These are phyloP conservation scores for Zaprionus camerounensis DNA, from an alignment of 1,140 invertebrate genomes.

Conservation along the genomic window DNA sequence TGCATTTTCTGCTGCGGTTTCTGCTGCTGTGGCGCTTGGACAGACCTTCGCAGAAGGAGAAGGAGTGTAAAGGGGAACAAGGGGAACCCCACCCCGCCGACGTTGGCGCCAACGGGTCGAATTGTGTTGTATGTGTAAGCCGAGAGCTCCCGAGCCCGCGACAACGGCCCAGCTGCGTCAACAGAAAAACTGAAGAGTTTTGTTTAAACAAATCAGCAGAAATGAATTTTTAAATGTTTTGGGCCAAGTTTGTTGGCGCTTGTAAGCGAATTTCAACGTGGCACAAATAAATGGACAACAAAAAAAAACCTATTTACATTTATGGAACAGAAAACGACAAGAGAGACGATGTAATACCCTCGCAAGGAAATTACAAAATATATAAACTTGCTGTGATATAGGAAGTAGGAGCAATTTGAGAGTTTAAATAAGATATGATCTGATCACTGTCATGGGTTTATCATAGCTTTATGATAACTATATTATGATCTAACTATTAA, in stretches of 20 bases:
- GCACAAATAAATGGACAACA: slow-evolving; percentile 11
- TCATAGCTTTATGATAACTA: too few species aligned
- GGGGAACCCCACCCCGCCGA: slow-evolving; percentile 9
- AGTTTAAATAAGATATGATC: too few species aligned
- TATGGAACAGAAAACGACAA: neutral
- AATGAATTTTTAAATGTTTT: slow-evolving; percentile 58
- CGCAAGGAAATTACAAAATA: neutral
- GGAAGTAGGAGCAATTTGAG: neutral
- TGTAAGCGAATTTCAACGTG: slow-evolving; percentile 62
- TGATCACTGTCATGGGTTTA: too few species aligned
- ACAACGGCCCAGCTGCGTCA: slow-evolving; percentile 64
- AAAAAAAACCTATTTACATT: slow-evolving; percentile 50
- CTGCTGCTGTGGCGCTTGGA: slow-evolving; percentile 25
- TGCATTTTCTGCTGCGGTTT: slow-evolving; percentile 21
- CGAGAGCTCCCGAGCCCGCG: slow-evolving; percentile 47
- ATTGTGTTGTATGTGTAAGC: slow-evolving; percentile 50
- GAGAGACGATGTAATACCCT: neutral
- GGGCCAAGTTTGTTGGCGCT: slow-evolving; percentile 69
- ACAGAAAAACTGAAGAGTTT: slow-evolving; percentile 55
- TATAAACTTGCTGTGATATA: neutral
- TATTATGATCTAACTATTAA: too few species aligned
- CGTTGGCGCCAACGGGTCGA: slow-evolving; percentile 53
- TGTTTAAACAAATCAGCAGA: slow-evolving; percentile 70
- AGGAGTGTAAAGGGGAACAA: neutral
- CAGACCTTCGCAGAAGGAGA: slow-evolving; percentile 47